Evolutionary conservation across 2,113 vertebrate species (phyloP), one percentile per base, ranked within the genome.

Genomic region (Python bivittatus): DNA sequence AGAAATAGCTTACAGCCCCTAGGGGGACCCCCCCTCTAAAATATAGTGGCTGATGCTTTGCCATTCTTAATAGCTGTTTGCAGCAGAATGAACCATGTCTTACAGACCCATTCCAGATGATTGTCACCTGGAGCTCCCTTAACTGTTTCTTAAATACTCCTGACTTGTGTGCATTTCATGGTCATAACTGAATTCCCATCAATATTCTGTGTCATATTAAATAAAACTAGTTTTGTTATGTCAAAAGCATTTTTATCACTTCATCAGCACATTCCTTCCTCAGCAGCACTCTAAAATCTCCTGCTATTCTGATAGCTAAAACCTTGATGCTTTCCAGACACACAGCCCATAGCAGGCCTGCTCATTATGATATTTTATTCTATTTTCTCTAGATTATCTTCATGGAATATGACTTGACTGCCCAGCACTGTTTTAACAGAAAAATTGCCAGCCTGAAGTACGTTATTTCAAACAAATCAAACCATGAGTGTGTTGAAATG

Each of bases 391-490:
- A 86, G 72, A 91, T 89, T 84, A 91, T 38, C 7, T 93, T n/a
- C 22, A 93, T 2, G 64, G 1, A 42, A 58, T 86, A 29, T 1
- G 91, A 25, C 56, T 92, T 91, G 57, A 64, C 86, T 84, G 17
- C 57, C 60, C 83, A 91, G 57, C 33, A 61, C 44, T 91, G 79
- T 33, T 88, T 84, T 88, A 60, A 88, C 56, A 93, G 86, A 64
- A 88, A 93, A 93, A 92, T 38, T 91, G 22, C 86, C 88, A 6
- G 29, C 92, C 57, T 87, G 56, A 1, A 84, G 25, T 68, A 92
- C 44, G 0, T 79, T 17, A 54, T 93, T 92, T 96, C n/a, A 10
- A 17, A 94, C 42, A 92, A 95, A 87, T 72, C 52, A 87, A 25
- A 29, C 25, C 91, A 33, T 58, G 90, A 91, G 27, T 17, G 85